A percentile compares a stretch with the other conserved stretches of the same genome.
Evolutionary conservation across 2,888 invertebrate species (phyloP).

Genomic region (Syrista parreyssii): DNA sequence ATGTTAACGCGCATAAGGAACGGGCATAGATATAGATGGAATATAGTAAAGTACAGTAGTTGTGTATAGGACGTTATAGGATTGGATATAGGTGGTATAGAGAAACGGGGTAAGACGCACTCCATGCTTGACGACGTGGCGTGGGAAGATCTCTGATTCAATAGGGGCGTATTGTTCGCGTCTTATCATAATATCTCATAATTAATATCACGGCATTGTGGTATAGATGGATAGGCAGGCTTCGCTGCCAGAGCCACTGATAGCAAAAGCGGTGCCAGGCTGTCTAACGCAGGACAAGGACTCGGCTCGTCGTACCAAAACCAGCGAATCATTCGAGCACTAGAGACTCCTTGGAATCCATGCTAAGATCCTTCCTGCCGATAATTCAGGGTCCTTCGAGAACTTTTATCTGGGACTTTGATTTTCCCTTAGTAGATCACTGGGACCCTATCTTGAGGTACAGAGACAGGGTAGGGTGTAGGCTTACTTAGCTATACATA

Average conservation of each 20-base stretch:
- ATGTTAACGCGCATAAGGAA: neutral
- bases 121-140: constrained; percentile 20
- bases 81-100: neutral
- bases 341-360: neutral
- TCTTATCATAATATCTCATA: constrained; percentile 67
- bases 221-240: constrained; percentile 65
- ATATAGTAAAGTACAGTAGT: neutral
- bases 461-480: neutral
- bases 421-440: neutral
- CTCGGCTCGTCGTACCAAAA: neutral
- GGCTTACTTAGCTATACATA: neutral
- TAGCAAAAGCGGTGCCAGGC: constrained; percentile 53
- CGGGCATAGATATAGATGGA: neutral
- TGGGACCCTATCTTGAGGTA: neutral
- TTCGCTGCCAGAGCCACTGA: constrained; percentile 63
- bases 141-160: constrained; percentile 56
- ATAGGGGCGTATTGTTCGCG: constrained; percentile 66
- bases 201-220: constrained; percentile 67
- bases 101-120: constrained; percentile 21
- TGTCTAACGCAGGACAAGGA: constrained; percentile 42
- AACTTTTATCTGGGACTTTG: neutral
- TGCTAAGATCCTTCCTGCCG: neutral
- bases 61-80: constrained; percentile 5
- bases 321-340: neutral
- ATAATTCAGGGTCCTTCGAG: neutral